These are phyloP conservation scores for Apis dorsata DNA, from an alignment of 1,140 invertebrate species.

Conservation along the genomic window DNA sequence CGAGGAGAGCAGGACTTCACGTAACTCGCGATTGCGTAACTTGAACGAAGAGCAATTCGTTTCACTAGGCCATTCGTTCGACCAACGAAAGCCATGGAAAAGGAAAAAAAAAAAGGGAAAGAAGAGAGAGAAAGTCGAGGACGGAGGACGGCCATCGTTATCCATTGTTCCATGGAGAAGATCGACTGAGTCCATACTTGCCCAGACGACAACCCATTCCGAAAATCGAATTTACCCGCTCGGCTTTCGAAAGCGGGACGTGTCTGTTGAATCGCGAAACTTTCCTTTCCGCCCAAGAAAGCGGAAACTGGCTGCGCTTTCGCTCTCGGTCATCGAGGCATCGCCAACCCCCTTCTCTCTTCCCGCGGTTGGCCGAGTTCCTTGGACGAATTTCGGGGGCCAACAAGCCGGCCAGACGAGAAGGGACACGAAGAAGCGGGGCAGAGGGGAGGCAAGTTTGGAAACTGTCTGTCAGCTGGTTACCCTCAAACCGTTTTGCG, in stretches of 20 bases:
- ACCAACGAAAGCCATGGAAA: background rate
- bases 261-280: conserved; percentile 72
- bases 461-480: conserved; percentile 57
- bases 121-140: too few species aligned
- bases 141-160: background rate
- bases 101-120: too few species aligned
- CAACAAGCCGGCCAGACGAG: conserved; percentile 37
- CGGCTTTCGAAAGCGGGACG: conserved; percentile 41
- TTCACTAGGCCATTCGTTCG: too few species aligned
- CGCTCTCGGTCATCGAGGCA: conserved; percentile 20
- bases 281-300: conserved; percentile 71
- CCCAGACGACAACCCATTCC: conserved; percentile 55
- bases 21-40: conserved; percentile 45
- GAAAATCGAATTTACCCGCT: conserved; percentile 65
- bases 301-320: conserved; percentile 63
- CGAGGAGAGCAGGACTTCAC: conserved; percentile 10
- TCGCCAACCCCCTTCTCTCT: conserved; percentile 28
- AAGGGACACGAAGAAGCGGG: conserved; percentile 15
- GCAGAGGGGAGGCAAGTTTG: conserved; percentile 30
- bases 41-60: too few species aligned
- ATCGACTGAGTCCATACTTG: background rate
- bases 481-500: conserved; percentile 41
- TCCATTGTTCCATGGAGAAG: too few species aligned
- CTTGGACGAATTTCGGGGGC: conserved; percentile 58
- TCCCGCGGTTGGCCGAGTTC: conserved; percentile 49